Conservation (phyloP, 2,113 vertebrate species). For the Gambusia affinis region DNA sequence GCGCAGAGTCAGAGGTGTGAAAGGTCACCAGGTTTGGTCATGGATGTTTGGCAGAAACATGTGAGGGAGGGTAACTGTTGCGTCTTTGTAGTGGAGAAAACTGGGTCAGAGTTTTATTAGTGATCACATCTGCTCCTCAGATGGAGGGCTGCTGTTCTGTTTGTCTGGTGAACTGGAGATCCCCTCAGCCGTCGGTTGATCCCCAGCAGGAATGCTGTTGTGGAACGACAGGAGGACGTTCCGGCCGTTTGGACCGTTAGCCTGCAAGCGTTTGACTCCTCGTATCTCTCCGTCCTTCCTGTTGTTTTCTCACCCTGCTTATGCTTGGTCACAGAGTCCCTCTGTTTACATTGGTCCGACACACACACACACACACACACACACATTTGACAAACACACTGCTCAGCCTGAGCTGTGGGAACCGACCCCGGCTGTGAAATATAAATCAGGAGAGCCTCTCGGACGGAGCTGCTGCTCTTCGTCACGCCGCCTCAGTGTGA, state of each 20-base stretch:
- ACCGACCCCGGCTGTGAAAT: slow-evolving; percentile 24
- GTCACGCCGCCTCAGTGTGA: slow-evolving; percentile 3
- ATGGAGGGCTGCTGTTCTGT: background rate
- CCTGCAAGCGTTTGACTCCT: slow-evolving; percentile 9
- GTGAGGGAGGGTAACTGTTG: background rate
- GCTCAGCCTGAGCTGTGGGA: slow-evolving; percentile 45
- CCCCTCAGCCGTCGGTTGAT: background rate
- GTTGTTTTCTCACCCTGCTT: background rate
- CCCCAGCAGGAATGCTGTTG: slow-evolving; percentile 9
- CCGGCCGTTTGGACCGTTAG: slow-evolving; percentile 24
- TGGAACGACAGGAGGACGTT: background rate
- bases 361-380: slow-evolving; percentile 5
- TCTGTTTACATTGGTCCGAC: slow-evolving; percentile 27
- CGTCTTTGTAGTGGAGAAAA: background rate
- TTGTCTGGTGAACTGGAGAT: slow-evolving; percentile 17
- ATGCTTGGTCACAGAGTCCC: slow-evolving; percentile 7
- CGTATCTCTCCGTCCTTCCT: background rate
- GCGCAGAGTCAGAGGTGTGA: background rate
- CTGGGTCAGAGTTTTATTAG: background rate
- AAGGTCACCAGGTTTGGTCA: background rate
- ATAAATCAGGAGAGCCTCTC: slow-evolving; percentile 51
- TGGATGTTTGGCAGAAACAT: background rate
- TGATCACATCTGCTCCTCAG: background rate
- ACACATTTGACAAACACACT: background rate
- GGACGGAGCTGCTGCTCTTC: slow-evolving; percentile 16